Evolutionary conservation across 2,888 invertebrate species (phyloP), one percentile per base, ranked within the genome.

Genomic region (Dorcus hopei): DNA sequence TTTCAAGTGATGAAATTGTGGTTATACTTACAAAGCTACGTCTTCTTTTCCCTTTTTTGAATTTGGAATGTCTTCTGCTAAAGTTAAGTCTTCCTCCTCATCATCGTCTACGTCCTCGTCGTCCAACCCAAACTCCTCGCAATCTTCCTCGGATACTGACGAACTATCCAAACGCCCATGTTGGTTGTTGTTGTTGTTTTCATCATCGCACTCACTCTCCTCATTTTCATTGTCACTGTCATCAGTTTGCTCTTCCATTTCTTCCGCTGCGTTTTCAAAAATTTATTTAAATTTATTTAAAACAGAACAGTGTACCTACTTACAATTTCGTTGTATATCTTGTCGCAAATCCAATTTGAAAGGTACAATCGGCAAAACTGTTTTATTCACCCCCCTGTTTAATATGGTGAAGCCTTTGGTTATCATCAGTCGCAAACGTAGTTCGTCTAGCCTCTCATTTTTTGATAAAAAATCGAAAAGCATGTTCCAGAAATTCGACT

Each of bases 151-250:
- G 8, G 59, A 60, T 26, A 55, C 60, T 4, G 45, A 55, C 9
- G 47, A 23, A 11, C 49, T 55, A 16, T 43, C 42, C 9, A 23
- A 11, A n/a, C 49, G 23, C 48, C 33, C 42, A n/a, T 50, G 40
- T 26, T 51, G 26, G 33, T 43, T 49, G 9, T 51, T 49, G 9
- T 26, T 47, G 26, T 41, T 56, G 23, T 33, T 19, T 8, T 52
- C 52, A 39, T 57, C 58, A n/a, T 63, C 62, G 9, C 64, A 60
- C 33, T 67, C 65, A 6, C 57, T 58, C 19, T 67, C 66, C 16
- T 65, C 63, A 14, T 58, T 62, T 47, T 68, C 69, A 38, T 65
- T 64, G 38, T 68, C 69, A 51, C 68, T 69, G 9, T 66, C 69
- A 57, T 66, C 67, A 2, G 58, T 61, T 40, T 61, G 62, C 49